A percentile compares a stretch with the other conserved stretches of the same genome.
phyloP scores from a whole-genome alignment of 2,888 invertebrate genomes.

The Erynnis tages region DNA sequence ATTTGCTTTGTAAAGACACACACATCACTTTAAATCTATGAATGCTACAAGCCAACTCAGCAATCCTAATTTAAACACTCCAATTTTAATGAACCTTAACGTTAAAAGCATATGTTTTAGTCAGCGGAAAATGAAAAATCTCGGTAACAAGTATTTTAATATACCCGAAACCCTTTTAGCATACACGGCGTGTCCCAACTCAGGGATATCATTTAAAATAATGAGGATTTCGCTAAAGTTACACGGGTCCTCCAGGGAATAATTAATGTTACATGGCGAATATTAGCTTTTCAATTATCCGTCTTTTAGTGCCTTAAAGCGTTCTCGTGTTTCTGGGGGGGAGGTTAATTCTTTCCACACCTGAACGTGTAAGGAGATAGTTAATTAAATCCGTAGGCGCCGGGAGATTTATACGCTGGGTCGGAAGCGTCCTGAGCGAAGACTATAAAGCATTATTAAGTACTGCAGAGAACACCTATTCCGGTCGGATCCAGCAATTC shows the following conservation, averaged over 20 bases:
- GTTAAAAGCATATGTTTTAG: neutral
- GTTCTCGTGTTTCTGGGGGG: conserved; percentile 55
- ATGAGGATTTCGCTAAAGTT: conserved; percentile 69
- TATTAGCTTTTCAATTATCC: conserved; percentile 79
- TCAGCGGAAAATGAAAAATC: neutral
- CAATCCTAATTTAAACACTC: no score
- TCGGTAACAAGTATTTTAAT: conserved; percentile 4
- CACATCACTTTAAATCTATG: no score
- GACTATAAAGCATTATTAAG: conserved; percentile 35
- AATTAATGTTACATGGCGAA: conserved; percentile 76
- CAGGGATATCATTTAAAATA: conserved; percentile 61
- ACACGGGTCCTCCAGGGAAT: conserved; percentile 64
- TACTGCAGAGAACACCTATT: conserved; percentile 32
- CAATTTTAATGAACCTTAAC: no score
- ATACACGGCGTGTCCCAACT: conserved; percentile 10
- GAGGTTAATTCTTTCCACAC: conserved; percentile 58
- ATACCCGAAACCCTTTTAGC: conserved; percentile 6
- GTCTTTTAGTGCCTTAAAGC: conserved; percentile 71
- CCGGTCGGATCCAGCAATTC: conserved; percentile 23
- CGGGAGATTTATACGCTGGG: conserved; percentile 52
- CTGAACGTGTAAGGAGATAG: conserved; percentile 60
- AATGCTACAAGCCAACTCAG: no score
- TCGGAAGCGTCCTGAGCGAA: conserved; percentile 31
- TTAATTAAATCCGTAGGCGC: conserved; percentile 67
- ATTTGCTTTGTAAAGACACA: no score